A percentile compares a stretch with the other conserved stretches of the same genome.
These are phyloP conservation scores for Rhagonycha lutea DNA, from an alignment of 2,888 invertebrate genomes.

Conservation along the genomic window DNA sequence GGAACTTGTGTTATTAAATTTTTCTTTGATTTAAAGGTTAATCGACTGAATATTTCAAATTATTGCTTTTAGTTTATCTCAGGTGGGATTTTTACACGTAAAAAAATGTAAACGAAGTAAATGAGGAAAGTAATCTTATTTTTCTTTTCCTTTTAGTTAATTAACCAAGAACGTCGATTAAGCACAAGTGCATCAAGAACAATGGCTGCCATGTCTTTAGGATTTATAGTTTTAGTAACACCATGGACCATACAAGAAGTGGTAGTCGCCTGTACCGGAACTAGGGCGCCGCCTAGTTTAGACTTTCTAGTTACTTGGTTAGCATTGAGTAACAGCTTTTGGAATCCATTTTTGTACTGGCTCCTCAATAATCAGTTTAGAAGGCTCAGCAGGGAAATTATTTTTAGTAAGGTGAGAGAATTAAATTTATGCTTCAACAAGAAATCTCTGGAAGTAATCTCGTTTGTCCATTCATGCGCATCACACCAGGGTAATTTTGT, in stretches of 20 bases:
- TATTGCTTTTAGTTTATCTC: background rate
- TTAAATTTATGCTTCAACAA: too few relatives aligned
- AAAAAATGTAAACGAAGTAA: background rate
- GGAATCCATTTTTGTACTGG: slow-evolving; percentile 91
- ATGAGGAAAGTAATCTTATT: background rate
- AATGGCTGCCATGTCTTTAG: slow-evolving; percentile 90
- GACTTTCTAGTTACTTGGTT: slow-evolving; percentile 88
- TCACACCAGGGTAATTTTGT: too few relatives aligned
- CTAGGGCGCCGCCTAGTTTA: slow-evolving; percentile 77
- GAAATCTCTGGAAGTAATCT: too few relatives aligned
- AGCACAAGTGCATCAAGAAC: slow-evolving; percentile 82
- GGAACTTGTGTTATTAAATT: slow-evolving; percentile 33
- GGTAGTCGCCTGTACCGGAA: slow-evolving; percentile 86
- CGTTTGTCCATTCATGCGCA: too few relatives aligned
- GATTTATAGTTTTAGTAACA: slow-evolving; percentile 89
- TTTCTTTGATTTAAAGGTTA: slow-evolving; percentile 14
- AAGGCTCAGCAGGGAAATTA: slow-evolving; percentile 75
- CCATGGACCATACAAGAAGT: slow-evolving; percentile 92
- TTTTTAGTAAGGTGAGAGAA: slow-evolving; percentile 70
- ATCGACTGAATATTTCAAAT: background rate
- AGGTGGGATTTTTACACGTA: background rate
- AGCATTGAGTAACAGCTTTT: slow-evolving; percentile 85
- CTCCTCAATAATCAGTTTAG: slow-evolving; percentile 84
- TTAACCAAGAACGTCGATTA: slow-evolving; percentile 69
- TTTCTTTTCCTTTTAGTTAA: slow-evolving; percentile 54